These are phyloP conservation scores for Theocolax elegans DNA, from an alignment of 1,140 invertebrate genomes.

Conservation along the genomic window DNA sequence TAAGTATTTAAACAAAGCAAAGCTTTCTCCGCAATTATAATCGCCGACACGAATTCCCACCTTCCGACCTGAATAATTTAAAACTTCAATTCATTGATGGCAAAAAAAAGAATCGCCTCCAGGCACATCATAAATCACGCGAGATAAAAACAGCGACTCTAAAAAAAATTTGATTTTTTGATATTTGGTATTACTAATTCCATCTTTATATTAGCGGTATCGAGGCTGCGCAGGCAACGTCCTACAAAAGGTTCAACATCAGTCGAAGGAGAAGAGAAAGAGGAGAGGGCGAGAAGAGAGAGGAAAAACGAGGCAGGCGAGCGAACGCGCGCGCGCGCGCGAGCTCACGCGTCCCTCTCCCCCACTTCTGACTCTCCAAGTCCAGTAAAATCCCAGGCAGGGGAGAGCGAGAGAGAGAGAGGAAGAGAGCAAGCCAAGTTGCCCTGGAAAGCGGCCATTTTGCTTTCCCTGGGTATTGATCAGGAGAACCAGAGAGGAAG, in stretches of 20 bases:
- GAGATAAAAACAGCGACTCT: too few species aligned
- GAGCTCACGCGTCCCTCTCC: constrained; percentile 31
- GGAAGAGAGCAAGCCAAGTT: constrained; percentile 47
- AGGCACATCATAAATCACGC: too few species aligned
- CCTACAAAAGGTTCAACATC: constrained; percentile 40
- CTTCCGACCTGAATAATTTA: too few species aligned
- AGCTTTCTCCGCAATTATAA: too few species aligned
- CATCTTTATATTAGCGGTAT: too few species aligned
- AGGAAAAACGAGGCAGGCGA: constrained; percentile 31
- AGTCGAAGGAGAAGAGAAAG: neutral
- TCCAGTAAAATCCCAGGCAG: constrained; percentile 60
- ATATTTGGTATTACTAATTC: too few species aligned
- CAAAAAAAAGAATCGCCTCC: too few species aligned
- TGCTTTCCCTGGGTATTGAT: constrained; percentile 68
- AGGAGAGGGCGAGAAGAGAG: constrained; percentile 7
- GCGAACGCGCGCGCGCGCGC: too few species aligned
- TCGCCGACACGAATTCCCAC: too few species aligned
- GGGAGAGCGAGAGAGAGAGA: neutral
- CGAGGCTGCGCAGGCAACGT: neutral
- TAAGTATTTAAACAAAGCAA: too few species aligned
- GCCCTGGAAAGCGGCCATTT: constrained; percentile 66
- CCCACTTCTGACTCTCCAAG: constrained; percentile 39
- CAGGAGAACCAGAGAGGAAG: constrained; percentile 42
- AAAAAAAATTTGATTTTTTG: too few species aligned
- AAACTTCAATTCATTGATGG: too few species aligned